phyloP scores from a whole-genome alignment of 2,888 invertebrate genomes.

The Elgonia sp. region DNA sequence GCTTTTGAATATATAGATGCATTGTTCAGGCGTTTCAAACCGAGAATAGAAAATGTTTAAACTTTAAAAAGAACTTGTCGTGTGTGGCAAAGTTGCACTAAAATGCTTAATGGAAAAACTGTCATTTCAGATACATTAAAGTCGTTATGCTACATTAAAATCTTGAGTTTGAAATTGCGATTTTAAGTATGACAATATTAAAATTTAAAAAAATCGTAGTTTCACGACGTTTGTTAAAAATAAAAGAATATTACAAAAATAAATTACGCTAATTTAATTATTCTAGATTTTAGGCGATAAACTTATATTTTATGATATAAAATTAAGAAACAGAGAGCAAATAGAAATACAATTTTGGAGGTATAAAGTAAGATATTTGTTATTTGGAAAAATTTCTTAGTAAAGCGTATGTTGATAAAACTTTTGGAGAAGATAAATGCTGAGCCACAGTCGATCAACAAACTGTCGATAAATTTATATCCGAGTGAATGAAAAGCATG shows the following conservation, averaged over 20 bases:
- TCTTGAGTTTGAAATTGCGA: too few species aligned
- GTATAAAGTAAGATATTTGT: neutral
- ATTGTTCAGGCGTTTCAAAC: conserved; percentile 19
- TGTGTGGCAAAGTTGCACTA: neutral
- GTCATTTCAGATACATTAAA: neutral
- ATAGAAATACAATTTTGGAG: too few species aligned
- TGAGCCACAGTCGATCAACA: conserved; percentile 33
- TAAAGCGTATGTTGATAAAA: conserved; percentile 31
- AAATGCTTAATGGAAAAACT: neutral
- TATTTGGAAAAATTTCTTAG: neutral
- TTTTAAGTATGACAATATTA: too few species aligned
- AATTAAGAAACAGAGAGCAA: too few species aligned
- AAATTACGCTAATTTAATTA: too few species aligned
- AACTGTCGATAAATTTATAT: conserved; percentile 46
- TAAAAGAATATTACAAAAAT: too few species aligned
- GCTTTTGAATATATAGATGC: conserved; percentile 29
- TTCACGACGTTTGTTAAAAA: too few species aligned
- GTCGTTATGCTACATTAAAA: neutral
- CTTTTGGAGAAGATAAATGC: conserved; percentile 37
- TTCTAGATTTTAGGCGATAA: too few species aligned
- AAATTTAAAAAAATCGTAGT: too few species aligned
- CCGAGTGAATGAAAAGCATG: conserved; percentile 36
- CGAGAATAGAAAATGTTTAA: conserved; percentile 20
- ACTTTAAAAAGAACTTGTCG: conserved; percentile 4
- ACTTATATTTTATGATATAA: too few species aligned